Conservation (phyloP, 2,888 invertebrate genomes). For the Polyommatus iphigenia region DNA sequence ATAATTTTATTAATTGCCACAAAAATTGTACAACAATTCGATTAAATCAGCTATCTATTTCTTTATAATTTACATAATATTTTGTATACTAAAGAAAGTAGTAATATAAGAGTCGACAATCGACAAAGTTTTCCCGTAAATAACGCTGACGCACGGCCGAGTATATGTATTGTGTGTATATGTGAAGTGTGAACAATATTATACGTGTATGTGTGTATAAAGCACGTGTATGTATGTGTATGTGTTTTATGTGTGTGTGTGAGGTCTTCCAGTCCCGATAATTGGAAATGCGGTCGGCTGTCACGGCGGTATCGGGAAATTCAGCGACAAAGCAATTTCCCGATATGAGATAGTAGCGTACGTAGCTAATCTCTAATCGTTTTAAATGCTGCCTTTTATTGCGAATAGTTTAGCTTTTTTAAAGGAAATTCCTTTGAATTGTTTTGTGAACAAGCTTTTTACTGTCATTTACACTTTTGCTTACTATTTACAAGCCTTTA, state of each 20-base stretch:
- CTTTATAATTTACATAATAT: background rate
- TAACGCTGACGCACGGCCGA: background rate
- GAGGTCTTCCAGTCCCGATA: conserved; percentile 12
- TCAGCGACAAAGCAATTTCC: conserved; percentile 18
- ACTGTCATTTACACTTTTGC: background rate
- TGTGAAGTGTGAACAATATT: background rate
- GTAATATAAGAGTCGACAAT: background rate
- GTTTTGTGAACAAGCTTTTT: background rate
- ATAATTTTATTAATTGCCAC: too few species aligned
- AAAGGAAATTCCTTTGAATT: background rate
- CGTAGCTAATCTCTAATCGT: background rate
- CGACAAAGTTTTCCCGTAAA: background rate
- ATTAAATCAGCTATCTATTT: background rate
- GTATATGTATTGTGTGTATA: background rate
- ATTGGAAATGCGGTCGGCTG: conserved; percentile 18
- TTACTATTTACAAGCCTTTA: too few species aligned
- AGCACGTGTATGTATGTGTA: background rate
- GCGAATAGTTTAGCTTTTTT: background rate
- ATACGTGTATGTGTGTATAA: background rate
- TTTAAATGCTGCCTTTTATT: background rate
- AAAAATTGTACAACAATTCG: too few species aligned
- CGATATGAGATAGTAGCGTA: background rate
- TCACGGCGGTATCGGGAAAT: conserved; percentile 11
- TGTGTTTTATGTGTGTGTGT: background rate
- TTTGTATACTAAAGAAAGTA: background rate